Percentiles rank a stretch among this genome's conserved stretches.
Conservation (phyloP, 2,797 vertebrate genomes). For the Perdix hodgsoniae region DNA sequence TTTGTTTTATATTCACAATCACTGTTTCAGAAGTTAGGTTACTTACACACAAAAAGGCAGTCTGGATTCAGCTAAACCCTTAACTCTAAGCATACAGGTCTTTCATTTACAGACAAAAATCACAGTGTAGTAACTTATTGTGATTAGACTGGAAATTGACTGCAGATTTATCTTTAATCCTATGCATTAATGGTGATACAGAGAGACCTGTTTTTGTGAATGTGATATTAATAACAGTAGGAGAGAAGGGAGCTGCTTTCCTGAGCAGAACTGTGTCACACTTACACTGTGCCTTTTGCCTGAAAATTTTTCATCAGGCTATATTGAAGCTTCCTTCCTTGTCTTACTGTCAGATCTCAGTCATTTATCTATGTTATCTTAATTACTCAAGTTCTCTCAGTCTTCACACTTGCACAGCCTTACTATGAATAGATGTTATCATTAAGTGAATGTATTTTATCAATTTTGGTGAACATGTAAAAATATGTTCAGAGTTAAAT, state of each 20-base stretch:
- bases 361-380: background rate
- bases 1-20: background rate
- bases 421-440: background rate
- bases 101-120: background rate
- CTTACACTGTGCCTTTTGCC: background rate
- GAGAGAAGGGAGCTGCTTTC: background rate
- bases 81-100: background rate
- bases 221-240: background rate
- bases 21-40: background rate
- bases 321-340: background rate
- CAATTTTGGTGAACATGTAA: background rate
- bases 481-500: background rate
- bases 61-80: background rate
- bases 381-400: background rate
- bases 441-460: background rate
- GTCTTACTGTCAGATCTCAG: background rate
- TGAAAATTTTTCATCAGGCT: background rate
- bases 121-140: background rate
- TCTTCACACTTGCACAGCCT: background rate
- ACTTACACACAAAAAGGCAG: background rate
- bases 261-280: background rate
- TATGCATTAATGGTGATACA: background rate
- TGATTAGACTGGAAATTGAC: background rate
- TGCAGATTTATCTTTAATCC: background rate
- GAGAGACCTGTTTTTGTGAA: background rate